A percentile compares a stretch with the other conserved stretches of the same genome.
Conservation (phyloP, 2,797 vertebrate species). For the Eulemur albifrons region DNA sequence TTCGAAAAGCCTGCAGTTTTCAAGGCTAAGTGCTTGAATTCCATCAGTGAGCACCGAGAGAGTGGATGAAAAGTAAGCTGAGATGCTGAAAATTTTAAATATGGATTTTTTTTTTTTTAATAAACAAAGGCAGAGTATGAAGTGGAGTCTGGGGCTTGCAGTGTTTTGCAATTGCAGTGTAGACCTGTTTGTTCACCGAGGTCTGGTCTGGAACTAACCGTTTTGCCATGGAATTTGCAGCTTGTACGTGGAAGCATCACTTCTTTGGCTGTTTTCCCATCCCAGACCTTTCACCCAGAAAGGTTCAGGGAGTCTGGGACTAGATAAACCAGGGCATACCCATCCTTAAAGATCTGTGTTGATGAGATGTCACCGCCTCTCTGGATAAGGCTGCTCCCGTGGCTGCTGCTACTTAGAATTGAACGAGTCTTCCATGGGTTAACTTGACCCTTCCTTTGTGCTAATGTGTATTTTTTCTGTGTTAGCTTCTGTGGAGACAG, state of each 20-base stretch:
- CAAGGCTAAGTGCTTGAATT: neutral
- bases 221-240: neutral
- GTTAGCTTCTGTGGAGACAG: neutral
- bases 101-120: neutral
- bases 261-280: neutral
- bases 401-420: neutral
- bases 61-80: neutral
- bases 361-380: neutral
- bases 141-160: neutral
- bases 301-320: neutral
- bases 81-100: neutral
- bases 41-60: neutral
- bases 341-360: neutral
- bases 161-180: fast-evolving
- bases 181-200: neutral
- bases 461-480: neutral
- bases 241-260: neutral
- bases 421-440: neutral
- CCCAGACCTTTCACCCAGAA: neutral
- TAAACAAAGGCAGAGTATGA: neutral
- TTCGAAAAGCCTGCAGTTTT: neutral
- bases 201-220: neutral
- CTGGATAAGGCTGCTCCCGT: neutral
- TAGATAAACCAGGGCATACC: neutral
- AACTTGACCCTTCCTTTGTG: neutral